Base-by-base conservation (phyloP, 2,113 vertebrate species). In the Megaleporinus macrocephalus region DNA sequence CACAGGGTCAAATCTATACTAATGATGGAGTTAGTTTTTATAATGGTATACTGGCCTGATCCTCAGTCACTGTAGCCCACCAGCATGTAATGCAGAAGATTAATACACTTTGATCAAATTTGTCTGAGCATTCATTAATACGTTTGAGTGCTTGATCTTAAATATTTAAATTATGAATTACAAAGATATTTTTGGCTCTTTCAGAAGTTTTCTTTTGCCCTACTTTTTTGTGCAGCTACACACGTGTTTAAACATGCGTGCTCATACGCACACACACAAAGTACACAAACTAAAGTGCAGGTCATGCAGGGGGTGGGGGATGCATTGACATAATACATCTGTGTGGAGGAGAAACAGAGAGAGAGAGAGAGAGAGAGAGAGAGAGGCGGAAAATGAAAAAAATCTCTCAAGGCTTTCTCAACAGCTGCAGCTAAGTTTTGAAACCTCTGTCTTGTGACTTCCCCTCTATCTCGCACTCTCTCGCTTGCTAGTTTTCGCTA, bases 371-470 rank as follows among this genome's bases (percentile, higher is more conserved):
- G 55, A 36, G 73, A 44, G 55, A 55, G 30, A 62, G 49, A 2
- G 49, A 51, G 49, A 51, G 49, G 75, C 24, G 51, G 65, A 70
- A 44, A 70, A n/a, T 57, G 51, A 70, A 69, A n/a, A 57, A 14
- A 59, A 6, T 22, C 49, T 70, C 51, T 79, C 51, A 70, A 59
- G 29, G 47, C 49, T 78, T 55, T 78, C 62, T 69, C 63, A 78
- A 78, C 76, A 78, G 62, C 76, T 78, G 63, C 49, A 78, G 29
- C 44, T 33, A 18, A 65, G 27, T 33, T 78, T 78, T 69, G 49
- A 36, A 78, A 78, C 47, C n/a, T 78, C 27, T 78, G 22, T 79
- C 44, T 78, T 61, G 18, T 78, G 76, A 78, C 76, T 68, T 33
- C 29, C 41, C 41, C 33, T 12, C 5, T 24, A 18, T 80, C 73